Evolutionary conservation across 2,888 invertebrate species (phyloP).

Genomic region (Pocota personata): DNA sequence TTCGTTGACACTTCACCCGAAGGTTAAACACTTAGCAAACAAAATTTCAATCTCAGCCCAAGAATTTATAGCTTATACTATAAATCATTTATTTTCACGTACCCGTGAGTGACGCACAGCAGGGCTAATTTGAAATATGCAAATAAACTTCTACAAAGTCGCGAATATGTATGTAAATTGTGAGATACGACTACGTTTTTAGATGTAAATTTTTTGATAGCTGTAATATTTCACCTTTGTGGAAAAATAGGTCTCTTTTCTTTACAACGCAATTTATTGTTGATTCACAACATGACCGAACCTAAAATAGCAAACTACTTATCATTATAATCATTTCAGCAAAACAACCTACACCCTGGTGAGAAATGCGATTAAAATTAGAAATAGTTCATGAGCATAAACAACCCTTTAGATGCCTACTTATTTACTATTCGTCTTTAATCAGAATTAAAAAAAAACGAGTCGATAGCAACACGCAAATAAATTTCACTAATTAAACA

Average conservation of each 20-base stretch:
- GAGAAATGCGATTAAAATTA: conserved; percentile 35
- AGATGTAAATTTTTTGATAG: conserved; percentile 22
- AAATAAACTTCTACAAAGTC: conserved; percentile 4
- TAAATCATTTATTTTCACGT: conserved; percentile 32
- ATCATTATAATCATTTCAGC: background rate
- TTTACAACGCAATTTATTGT: background rate
- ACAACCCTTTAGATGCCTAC: conserved; percentile 14
- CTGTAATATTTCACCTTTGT: conserved; percentile 11
- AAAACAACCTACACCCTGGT: background rate
- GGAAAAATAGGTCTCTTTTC: background rate
- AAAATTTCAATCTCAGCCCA: background rate
- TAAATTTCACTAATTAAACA: conserved; percentile 25
- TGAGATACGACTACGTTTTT: conserved; percentile 8
- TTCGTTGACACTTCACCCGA: background rate
- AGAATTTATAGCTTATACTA: background rate
- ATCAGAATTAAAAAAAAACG: conserved; percentile 12
- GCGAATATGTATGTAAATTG: conserved; percentile 23
- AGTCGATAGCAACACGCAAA: background rate
- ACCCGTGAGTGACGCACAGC: conserved; percentile 4
- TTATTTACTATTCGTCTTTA: background rate
- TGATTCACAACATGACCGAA: background rate
- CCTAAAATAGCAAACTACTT: background rate
- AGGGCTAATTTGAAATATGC: conserved; percentile 44
- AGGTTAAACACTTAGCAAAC: background rate
- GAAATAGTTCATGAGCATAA: conserved; percentile 28